These are phyloP conservation scores for Moxostoma hubbsi DNA, from an alignment of 2,797 vertebrate species.

Conservation along the genomic window DNA sequence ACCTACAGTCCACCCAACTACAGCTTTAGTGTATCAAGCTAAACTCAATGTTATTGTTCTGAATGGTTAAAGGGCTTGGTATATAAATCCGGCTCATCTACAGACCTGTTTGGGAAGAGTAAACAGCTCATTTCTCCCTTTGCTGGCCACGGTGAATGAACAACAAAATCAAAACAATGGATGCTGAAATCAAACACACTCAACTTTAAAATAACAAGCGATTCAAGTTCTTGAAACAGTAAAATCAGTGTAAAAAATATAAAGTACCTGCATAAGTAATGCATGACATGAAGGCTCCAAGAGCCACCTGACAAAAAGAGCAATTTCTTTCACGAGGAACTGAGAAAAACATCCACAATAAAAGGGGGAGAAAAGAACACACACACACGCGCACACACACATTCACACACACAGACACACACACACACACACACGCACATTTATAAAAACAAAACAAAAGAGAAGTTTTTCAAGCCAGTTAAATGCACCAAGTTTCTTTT, in stretches of 20 bases:
- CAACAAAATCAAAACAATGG: slow-evolving; percentile 29
- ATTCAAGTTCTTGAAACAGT: slow-evolving; percentile 67
- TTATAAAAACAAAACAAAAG: neutral
- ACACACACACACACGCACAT: neutral
- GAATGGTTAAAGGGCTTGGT: slow-evolving; percentile 47
- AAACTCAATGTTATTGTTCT: slow-evolving; percentile 59
- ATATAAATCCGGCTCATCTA: slow-evolving; percentile 22
- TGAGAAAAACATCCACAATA: slow-evolving; percentile 46
- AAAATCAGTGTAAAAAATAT: slow-evolving; percentile 72
- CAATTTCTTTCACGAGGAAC: slow-evolving; percentile 49
- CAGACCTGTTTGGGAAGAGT: slow-evolving; percentile 21
- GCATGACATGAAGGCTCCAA: slow-evolving; percentile 50
- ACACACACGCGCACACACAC: slow-evolving; percentile 57
- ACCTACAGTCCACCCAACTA: slow-evolving; percentile 51
- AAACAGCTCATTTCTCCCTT: slow-evolving; percentile 19
- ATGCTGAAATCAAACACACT: slow-evolving; percentile 65
- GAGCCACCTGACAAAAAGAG: slow-evolving; percentile 12
- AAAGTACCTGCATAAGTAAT: slow-evolving; percentile 75
- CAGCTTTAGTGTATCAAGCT: slow-evolving; percentile 62
- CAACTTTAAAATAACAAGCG: slow-evolving; percentile 50
- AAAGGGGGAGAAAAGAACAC: slow-evolving; percentile 37
- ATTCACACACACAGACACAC: slow-evolving; percentile 59
- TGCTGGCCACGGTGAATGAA: slow-evolving; percentile 31
- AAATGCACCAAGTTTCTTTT: slow-evolving; percentile 58
- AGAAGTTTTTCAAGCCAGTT: slow-evolving; percentile 53